Evolutionary conservation across 1,140 invertebrate species (phyloP).

Genomic region (Heliconius congener): DNA sequence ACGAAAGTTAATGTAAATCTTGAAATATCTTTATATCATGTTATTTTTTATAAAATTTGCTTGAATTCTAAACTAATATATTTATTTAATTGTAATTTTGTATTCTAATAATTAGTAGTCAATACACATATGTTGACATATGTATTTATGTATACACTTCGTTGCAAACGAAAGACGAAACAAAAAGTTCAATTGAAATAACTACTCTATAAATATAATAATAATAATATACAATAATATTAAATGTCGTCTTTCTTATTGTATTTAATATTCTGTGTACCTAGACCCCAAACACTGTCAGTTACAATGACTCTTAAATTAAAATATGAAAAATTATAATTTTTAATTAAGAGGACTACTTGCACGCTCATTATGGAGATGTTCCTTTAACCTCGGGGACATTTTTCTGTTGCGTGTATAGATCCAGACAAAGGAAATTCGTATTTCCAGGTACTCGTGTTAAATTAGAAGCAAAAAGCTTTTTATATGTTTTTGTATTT

Average conservation of each 20-base stretch:
- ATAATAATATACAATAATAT: too few species aligned
- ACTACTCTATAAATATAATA: too few species aligned
- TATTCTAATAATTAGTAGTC: too few species aligned
- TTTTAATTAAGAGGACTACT: slow-evolving; percentile 35
- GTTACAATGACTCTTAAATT: slow-evolving; percentile 38
- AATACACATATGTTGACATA: too few species aligned
- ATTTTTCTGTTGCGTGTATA: background rate
- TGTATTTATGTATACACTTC: too few species aligned
- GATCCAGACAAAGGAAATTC: slow-evolving; percentile 9
- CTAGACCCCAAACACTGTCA: slow-evolving; percentile 8
- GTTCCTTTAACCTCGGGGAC: slow-evolving; percentile 15
- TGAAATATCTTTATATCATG: background rate
- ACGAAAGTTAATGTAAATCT: background rate
- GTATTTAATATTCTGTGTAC: slow-evolving; percentile 15
- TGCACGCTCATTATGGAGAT: slow-evolving; percentile 29
- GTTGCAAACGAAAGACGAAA: too few species aligned
- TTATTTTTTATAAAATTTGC: background rate
- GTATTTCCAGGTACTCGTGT: background rate
- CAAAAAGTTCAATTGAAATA: too few species aligned
- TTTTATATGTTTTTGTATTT: background rate
- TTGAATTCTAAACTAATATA: too few species aligned
- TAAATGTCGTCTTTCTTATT: too few species aligned
- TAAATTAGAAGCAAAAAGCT: background rate
- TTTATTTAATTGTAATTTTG: too few species aligned
- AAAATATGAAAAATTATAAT: slow-evolving; percentile 39